phyloP scores from a whole-genome alignment of 2,888 invertebrate species.

The Agrotis segetum region DNA sequence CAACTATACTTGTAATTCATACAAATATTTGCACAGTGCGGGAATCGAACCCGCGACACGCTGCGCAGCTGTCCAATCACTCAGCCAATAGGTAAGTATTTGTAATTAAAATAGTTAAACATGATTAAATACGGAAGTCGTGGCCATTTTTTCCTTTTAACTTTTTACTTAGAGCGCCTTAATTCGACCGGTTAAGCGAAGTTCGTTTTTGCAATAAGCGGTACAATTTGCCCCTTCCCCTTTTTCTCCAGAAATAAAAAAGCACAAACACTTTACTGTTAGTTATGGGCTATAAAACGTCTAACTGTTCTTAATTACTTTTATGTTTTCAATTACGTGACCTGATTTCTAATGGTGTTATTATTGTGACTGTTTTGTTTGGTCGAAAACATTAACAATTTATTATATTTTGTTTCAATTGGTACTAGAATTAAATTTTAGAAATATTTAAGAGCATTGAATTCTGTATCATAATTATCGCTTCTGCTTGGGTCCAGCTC shows the following conservation, averaged over 20 bases:
- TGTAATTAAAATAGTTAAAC: constrained; percentile 27
- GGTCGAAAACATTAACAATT: neutral
- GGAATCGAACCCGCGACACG: too few relatives aligned
- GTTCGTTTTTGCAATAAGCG: constrained; percentile 21
- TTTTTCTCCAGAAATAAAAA: constrained; percentile 8
- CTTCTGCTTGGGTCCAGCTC: too few relatives aligned
- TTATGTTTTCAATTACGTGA: constrained; percentile 16
- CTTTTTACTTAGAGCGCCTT: constrained; percentile 1
- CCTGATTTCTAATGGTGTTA: constrained; percentile 3
- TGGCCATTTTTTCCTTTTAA: neutral
- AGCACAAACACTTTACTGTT: constrained; percentile 23
- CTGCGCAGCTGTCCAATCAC: too few relatives aligned
- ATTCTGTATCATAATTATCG: too few relatives aligned
- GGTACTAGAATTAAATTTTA: too few relatives aligned
- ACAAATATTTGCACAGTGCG: too few relatives aligned
- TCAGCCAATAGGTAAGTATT: neutral
- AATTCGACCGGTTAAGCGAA: constrained; percentile 4
- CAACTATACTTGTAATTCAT: too few relatives aligned
- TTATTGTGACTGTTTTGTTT: neutral
- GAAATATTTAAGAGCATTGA: too few relatives aligned
- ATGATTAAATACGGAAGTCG: constrained; percentile 2
- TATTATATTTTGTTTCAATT: neutral
- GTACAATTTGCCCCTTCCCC: neutral
- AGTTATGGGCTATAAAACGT: constrained; percentile 22
- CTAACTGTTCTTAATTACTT: constrained; percentile 28